Evolutionary conservation across 2,888 invertebrate species (phyloP).

Genomic region (Eristalis tenax): DNA sequence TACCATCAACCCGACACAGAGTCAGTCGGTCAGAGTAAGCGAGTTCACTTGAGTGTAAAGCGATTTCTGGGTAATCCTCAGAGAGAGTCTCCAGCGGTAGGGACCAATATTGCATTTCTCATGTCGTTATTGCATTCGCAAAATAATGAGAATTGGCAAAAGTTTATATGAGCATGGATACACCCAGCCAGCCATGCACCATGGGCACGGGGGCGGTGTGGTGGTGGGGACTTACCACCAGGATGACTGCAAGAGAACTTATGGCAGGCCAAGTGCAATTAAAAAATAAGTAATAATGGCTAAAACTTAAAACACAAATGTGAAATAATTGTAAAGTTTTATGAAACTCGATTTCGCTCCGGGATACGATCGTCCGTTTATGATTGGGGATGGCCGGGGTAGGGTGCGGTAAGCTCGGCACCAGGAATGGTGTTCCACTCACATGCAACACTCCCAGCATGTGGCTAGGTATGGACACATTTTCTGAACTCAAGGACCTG

Average conservation of each 20-base stretch:
- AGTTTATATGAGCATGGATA: slow-evolving; percentile 51
- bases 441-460: neutral
- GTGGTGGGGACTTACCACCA: neutral
- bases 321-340: slow-evolving; percentile 70
- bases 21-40: neutral
- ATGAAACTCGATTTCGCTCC: slow-evolving; percentile 65
- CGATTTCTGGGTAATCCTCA: slow-evolving; percentile 62
- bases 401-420: too few relatives aligned
- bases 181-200: neutral
- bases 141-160: slow-evolving; percentile 72
- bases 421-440: too few relatives aligned
- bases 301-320: slow-evolving; percentile 67
- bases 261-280: slow-evolving; percentile 47
- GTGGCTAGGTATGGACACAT: slow-evolving; percentile 7
- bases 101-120: slow-evolving; percentile 61
- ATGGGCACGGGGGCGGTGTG: neutral
- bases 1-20: slow-evolving; percentile 4
- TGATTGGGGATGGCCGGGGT: neutral
- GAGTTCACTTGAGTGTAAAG: slow-evolving; percentile 69
- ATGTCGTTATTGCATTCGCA: slow-evolving; percentile 64
- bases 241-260: neutral
- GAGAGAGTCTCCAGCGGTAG: slow-evolving; percentile 48
- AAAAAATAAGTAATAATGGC: slow-evolving; percentile 64
- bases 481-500: slow-evolving; percentile 34
- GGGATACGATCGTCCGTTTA: slow-evolving; percentile 46